Evolutionary conservation across 2,797 vertebrate species (phyloP).

Genomic region (Hoplostethus mediterraneus): DNA sequence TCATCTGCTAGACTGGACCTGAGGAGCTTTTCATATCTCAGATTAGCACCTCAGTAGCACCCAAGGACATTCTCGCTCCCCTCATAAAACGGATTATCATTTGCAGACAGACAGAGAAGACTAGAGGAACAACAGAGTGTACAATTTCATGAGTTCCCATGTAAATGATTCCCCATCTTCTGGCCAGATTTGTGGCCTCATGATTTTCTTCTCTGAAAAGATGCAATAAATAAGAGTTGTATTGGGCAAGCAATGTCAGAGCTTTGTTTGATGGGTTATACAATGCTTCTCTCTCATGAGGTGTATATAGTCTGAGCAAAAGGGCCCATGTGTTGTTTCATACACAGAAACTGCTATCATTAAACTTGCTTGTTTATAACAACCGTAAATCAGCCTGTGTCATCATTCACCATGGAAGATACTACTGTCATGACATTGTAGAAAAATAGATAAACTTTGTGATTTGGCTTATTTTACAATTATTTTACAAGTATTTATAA

Average conservation of each 20-base stretch:
- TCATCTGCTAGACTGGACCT: slow-evolving; percentile 87
- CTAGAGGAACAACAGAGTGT: slow-evolving; percentile 60
- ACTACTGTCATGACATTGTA: slow-evolving; percentile 8
- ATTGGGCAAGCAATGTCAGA: slow-evolving; percentile 52
- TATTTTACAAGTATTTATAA: too few relatives aligned
- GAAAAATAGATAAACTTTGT: slow-evolving; percentile 1
- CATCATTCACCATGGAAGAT: slow-evolving; percentile 41
- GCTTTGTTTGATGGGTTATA: slow-evolving; percentile 42
- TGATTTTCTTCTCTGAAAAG: slow-evolving; percentile 49
- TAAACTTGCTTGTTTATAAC: slow-evolving; percentile 74
- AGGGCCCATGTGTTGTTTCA: slow-evolving; percentile 56
- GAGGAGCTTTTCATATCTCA: slow-evolving; percentile 68
- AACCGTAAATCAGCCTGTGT: slow-evolving; percentile 38
- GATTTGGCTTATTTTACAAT: not conserved
- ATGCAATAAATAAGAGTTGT: slow-evolving; percentile 67
- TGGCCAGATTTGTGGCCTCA: slow-evolving; percentile 58
- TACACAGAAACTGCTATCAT: slow-evolving; percentile 57
- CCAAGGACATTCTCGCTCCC: slow-evolving; percentile 68
- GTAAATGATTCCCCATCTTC: slow-evolving; percentile 55
- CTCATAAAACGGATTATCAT: slow-evolving; percentile 59
- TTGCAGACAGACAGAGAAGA: slow-evolving; percentile 63
- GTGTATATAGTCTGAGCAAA: slow-evolving; percentile 46
- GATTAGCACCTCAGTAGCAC: slow-evolving; percentile 66
- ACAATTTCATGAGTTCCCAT: slow-evolving; percentile 51
- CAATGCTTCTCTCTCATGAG: slow-evolving; percentile 53